Percentiles rank a stretch among this genome's conserved stretches.
Conservation (phyloP, 2,113 vertebrate species). For the Gorsachius goisagi region DNA sequence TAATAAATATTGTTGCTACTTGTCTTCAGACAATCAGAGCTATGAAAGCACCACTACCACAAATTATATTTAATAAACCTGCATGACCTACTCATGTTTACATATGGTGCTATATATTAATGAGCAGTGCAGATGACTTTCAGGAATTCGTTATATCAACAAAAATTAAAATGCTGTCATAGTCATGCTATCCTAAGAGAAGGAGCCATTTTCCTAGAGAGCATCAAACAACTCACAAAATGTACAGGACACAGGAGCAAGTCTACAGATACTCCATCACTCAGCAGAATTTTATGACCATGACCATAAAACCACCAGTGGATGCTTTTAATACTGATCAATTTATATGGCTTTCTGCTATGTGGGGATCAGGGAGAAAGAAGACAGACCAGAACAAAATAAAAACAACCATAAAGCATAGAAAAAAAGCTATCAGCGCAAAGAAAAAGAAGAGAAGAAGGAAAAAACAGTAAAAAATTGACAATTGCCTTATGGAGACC, state of each 20-base stretch:
- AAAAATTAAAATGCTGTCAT: background rate
- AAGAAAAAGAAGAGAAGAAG: background rate
- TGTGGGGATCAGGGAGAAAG: background rate
- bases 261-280: background rate
- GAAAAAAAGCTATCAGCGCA: background rate
- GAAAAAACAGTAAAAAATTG: background rate
- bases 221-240: background rate
- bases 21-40: background rate
- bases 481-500: background rate
- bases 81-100: background rate
- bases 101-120: background rate
- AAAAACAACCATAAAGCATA: background rate
- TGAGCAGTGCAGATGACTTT: background rate
- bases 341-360: background rate
- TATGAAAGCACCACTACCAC: background rate
- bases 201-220: background rate
- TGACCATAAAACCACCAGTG: background rate
- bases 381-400: background rate
- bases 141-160: background rate
- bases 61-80: background rate
- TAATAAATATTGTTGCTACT: background rate
- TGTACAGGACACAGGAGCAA: background rate
- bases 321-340: background rate
- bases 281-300: slow-evolving; percentile 1
- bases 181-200: background rate